Conservation (phyloP, 1,140 invertebrate genomes). For the Diuraphis noxia region DNA sequence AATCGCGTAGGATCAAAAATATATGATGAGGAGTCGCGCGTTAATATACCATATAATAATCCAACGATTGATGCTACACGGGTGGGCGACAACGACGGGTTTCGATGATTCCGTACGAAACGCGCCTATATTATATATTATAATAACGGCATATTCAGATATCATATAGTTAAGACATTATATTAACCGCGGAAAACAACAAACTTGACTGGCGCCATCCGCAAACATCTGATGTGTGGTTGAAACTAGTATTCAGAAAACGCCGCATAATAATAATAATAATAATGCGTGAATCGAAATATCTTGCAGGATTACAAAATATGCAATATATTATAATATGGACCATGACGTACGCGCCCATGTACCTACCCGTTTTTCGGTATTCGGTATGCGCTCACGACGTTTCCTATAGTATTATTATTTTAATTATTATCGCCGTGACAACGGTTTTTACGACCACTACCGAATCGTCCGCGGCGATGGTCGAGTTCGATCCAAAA, state of each 20-base stretch:
- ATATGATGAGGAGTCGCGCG: background rate
- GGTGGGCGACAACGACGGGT: background rate
- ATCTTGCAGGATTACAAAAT: background rate
- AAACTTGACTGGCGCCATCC: background rate
- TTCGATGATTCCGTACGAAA: constrained; percentile 15
- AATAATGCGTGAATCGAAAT: background rate
- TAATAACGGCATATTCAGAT: background rate
- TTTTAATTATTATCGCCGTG: background rate
- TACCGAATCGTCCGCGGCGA: background rate
- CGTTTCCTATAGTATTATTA: background rate
- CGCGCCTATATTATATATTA: background rate
- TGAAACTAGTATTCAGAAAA: background rate
- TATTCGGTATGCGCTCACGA: background rate
- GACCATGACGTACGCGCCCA: too few relatives aligned
- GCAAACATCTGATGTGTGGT: background rate
- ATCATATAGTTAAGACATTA: background rate
- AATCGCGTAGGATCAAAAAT: constrained; percentile 45
- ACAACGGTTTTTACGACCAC: background rate
- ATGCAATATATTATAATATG: too few relatives aligned
- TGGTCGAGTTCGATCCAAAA: background rate
- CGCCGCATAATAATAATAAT: background rate
- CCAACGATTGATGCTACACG: background rate
- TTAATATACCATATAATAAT: too few relatives aligned
- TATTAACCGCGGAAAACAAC: background rate
- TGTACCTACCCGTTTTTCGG: background rate